Percentiles rank a stretch among this genome's conserved stretches.
Evolutionary conservation across 2,888 invertebrate genomes (phyloP).

Genomic region (Spodoptera picta): DNA sequence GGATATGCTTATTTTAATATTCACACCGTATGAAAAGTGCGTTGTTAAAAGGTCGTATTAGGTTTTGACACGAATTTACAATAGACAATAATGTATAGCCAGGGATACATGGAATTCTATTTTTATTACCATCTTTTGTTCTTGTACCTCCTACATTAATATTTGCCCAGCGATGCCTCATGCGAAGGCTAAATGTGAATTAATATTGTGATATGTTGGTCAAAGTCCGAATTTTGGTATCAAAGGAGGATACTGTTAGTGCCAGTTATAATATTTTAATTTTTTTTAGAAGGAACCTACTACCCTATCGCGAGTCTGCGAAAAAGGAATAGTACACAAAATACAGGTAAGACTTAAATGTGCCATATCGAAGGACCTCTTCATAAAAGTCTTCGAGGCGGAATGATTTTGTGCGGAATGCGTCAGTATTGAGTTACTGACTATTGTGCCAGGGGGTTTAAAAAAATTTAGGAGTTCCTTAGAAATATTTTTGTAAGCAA

Average conservation of each 20-base stretch:
- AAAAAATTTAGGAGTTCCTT: slow-evolving; percentile 40
- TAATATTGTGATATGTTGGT: slow-evolving; percentile 29
- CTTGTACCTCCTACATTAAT: slow-evolving; percentile 19
- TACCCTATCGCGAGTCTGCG: slow-evolving; percentile 1
- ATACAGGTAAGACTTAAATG: slow-evolving; percentile 40
- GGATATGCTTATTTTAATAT: slow-evolving; percentile 73
- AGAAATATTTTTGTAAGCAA: slow-evolving; percentile 17
- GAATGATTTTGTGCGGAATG: slow-evolving; percentile 48
- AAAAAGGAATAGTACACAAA: slow-evolving; percentile 11
- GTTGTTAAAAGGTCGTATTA: slow-evolving; percentile 80
- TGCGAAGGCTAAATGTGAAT: slow-evolving; percentile 32
- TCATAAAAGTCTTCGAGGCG: slow-evolving; percentile 42
- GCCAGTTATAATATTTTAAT: background rate
- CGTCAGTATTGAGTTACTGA: slow-evolving; percentile 54
- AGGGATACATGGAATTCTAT: slow-evolving; percentile 64
- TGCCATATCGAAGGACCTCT: slow-evolving; percentile 26
- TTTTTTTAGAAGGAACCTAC: slow-evolving; percentile 11
- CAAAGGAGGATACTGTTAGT: background rate
- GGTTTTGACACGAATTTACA: slow-evolving; percentile 77
- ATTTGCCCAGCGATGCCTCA: slow-evolving; percentile 28
- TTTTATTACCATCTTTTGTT: slow-evolving; percentile 63
- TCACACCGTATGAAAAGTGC: slow-evolving; percentile 79
- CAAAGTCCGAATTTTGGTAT: slow-evolving; percentile 20
- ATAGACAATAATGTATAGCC: slow-evolving; percentile 62
- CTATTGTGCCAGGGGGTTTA: slow-evolving; percentile 41